Evolutionary conservation across 2,113 vertebrate species (phyloP), one percentile per base, ranked within the genome.

Genomic region (Barbus barbus): DNA sequence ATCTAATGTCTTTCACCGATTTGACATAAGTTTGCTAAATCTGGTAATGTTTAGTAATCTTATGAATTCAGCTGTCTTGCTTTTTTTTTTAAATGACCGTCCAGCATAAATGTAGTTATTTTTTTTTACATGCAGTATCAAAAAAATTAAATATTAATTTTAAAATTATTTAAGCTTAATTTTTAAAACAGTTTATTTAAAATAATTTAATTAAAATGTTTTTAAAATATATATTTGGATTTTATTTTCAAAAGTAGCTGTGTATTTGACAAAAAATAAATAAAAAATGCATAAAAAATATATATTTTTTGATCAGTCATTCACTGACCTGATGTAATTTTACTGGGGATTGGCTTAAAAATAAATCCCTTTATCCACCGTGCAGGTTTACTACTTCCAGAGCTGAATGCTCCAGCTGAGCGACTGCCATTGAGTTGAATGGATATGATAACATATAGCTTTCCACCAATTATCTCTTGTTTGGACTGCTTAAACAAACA

Each of bases 1-100:
- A 14, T 83, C 81, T 69, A 46, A 82, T 56, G 74, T 51, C 44
- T 76, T 78, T 69, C 53, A 31, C 8, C 24, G n/a, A 78, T 24
- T 58, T 78, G 31, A 58, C 31, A 60, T 36, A 20, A 31, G 20
- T 60, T 78, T 60, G 28, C 48, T 20, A 33, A 33, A 33, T 28
- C 31, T 58, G 20, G 44, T 8, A 14, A 33, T 31, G 20, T 16
- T 48, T 51, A 22, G 24, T 22, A 48, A 76, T 56, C 5, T 36
- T 33, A 26, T 46, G 41, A 12, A 26, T 46, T 46, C 20, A n/a
- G 22, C 11, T 26, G 41, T 73, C 11, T 46, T 18, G 0, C 4
- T 20, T 33, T 67, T 33, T 24, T 60, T 33, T 67, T 20, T 31
- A 4, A 2, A n/a, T 69, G 16, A 69, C 18, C 9, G 5, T 22